Evolutionary conservation across 2,797 vertebrate genomes (phyloP).

Genomic region (Dallia pectoralis): DNA sequence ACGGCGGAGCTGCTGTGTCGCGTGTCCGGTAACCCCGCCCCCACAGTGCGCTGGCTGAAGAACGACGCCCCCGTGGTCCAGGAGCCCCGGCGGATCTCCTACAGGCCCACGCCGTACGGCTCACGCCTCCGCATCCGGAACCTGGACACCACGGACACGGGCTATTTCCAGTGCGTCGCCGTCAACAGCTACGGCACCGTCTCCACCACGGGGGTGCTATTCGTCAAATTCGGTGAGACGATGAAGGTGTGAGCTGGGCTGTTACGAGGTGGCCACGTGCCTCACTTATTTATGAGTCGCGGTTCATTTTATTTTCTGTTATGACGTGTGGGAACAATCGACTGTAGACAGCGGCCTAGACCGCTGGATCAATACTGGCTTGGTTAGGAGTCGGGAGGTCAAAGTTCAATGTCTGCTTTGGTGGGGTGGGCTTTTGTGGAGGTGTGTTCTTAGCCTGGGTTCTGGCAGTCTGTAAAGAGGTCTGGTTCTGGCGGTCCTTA

Average conservation of each 20-base stretch:
- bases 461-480: conserved; percentile 34
- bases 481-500: background rate
- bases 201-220: conserved; percentile 92
- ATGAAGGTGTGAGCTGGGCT: background rate
- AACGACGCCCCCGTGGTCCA: conserved; percentile 96
- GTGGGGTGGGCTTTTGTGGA: conserved; percentile 1
- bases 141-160: conserved; percentile 96
- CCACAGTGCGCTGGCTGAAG: conserved; percentile 91
- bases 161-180: conserved; percentile 97
- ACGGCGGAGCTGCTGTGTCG: conserved; percentile 90
- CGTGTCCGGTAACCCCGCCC: conserved; percentile 86
- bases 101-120: conserved; percentile 81
- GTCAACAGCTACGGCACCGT: conserved; percentile 85
- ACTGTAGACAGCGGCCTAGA: no score
- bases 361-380: background rate
- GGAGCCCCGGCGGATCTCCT: conserved; percentile 90
- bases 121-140: conserved; percentile 93
- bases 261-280: background rate
- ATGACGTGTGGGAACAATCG: background rate
- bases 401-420: conserved; percentile 5
- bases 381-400: background rate
- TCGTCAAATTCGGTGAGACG: conserved; percentile 94
- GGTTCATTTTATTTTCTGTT: no score
- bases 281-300: background rate
- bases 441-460: background rate